Base-by-base conservation (phyloP, 2,113 vertebrate species). In the Clinocottus analis region DNA sequence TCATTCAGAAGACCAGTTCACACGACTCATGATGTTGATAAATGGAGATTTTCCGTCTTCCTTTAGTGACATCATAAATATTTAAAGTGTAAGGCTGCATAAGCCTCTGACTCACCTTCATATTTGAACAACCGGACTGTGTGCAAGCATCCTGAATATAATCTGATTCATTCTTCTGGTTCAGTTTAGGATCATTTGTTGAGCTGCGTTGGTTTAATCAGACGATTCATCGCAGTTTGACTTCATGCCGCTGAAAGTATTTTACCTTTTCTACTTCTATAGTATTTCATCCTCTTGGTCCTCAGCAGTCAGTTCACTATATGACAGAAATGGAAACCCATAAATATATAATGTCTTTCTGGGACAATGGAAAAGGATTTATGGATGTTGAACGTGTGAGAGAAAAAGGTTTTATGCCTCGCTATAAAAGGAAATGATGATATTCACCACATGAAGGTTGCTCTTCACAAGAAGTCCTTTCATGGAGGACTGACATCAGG, bases 401-500 rank as follows among this genome's bases (percentile, higher is more conserved):
- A 23, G 5, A 63, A 51, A 72, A 67, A 25, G 16, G 27, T 27
- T 78, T 61, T 3, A 60, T 35, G 66, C 67, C 19, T 29, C n/a
- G 61, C n/a, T 49, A 63, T 63, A 63, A 41, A 63, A 74, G 66
- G 58, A 76, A 71, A 73, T 33, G 33, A 60, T 62, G 43, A 21
- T 5, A 56, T 65, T 63, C 4, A 58, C 70, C 51, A 49, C 35
- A 49, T 59, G 7, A 66, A 79, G 27, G 41, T 59, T 51, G n/a
- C 27, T 72, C 41, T 27, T 31, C 27, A 85, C 62, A 85, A 81
- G 61, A 75, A 0, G 25, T 31, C 63, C 71, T 84, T 79, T 87
- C 80, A 85, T 75, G 31, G 81, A 82, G 27, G 0, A 47, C 53
- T 72, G 61, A 72, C 67, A 77, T 85, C 68, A 83, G 69, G n/a